Evolutionary conservation across 2,888 invertebrate species (phyloP).

Genomic region (Orchestes rusci): DNA sequence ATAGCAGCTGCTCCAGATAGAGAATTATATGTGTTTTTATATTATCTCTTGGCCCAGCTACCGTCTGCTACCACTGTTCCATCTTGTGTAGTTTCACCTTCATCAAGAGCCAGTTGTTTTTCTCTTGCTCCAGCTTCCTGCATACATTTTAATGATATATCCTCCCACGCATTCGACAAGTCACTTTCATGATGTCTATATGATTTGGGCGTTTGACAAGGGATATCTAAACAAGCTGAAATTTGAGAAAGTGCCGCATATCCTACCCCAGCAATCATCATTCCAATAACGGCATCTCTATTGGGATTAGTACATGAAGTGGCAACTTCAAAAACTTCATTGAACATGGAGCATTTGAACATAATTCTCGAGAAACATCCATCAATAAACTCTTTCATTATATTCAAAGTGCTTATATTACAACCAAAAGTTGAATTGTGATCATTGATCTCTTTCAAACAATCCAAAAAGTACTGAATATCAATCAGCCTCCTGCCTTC

Average conservation of each 20-base stretch:
- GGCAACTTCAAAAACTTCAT: not conserved
- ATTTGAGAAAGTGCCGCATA: not conserved
- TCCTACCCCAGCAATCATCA: not conserved
- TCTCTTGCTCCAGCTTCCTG: not conserved
- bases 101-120: not conserved
- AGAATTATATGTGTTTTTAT: not conserved
- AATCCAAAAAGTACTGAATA: too few species aligned
- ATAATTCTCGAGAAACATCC: not conserved
- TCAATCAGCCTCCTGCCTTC: too few species aligned
- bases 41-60: not conserved
- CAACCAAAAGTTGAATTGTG: too few species aligned
- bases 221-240: not conserved
- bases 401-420: not conserved
- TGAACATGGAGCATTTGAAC: not conserved
- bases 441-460: too few species aligned
- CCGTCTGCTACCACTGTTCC: not conserved
- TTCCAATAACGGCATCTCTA: not conserved
- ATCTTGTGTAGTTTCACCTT: not conserved
- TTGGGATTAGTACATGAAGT: not conserved
- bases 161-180: not conserved
- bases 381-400: not conserved
- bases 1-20: not conserved
- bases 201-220: not conserved
- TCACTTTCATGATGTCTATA: not conserved
- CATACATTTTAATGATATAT: not conserved